Percentiles rank a stretch among this genome's conserved stretches.
These are phyloP conservation scores for Poecilia latipinna DNA, from an alignment of 2,113 vertebrate genomes.

Conservation along the genomic window DNA sequence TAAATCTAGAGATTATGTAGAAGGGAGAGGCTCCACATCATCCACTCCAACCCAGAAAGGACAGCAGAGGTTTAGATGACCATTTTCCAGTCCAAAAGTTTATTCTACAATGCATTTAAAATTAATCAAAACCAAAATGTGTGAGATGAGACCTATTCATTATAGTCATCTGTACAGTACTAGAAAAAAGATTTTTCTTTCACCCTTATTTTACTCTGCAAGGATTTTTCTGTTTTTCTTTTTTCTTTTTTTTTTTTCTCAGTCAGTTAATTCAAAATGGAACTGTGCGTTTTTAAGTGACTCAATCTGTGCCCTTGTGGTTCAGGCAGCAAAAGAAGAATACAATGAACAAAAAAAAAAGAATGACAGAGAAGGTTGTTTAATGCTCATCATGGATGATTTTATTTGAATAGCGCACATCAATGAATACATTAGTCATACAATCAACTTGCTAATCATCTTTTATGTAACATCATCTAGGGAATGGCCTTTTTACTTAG, in stretches of 20 bases:
- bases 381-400: constrained; percentile 15
- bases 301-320: constrained; percentile 45
- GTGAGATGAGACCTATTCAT: constrained; percentile 41
- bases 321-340: not conserved
- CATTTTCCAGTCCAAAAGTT: constrained; percentile 33
- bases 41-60: constrained; percentile 29
- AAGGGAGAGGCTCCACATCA: constrained; percentile 20
- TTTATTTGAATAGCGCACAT: constrained; percentile 58
- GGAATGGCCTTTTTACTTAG: constrained; percentile 59
- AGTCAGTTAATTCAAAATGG: constrained; percentile 34
- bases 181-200: constrained; percentile 22
- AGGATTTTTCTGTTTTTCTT: not conserved
- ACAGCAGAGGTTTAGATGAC: constrained; percentile 40
- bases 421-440: constrained; percentile 74
- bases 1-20: constrained; percentile 23
- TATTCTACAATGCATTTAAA: constrained; percentile 54
- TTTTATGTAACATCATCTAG: constrained; percentile 62
- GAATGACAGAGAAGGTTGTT: constrained; percentile 1
- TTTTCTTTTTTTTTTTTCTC: not conserved
- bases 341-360: not conserved
- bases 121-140: constrained; percentile 41
- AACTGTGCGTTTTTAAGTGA: constrained; percentile 10
- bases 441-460: constrained; percentile 73
- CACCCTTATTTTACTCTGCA: constrained; percentile 19
- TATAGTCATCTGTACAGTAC: constrained; percentile 46